phyloP scores from a whole-genome alignment of 2,113 vertebrate genomes.

The Takifugu flavidus region DNA sequence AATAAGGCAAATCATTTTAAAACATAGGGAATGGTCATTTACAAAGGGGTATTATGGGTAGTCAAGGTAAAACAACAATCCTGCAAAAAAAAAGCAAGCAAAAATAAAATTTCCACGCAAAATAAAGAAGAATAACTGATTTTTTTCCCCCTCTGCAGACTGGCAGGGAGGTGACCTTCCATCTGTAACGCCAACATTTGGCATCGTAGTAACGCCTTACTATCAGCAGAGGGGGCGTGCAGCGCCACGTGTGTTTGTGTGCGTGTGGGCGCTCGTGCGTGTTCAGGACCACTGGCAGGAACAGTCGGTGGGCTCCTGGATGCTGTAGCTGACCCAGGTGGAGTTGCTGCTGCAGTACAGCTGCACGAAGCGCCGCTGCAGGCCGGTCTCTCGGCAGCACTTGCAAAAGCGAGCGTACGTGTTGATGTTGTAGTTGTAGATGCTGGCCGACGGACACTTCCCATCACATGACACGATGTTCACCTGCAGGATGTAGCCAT shows the following conservation, averaged over 20 bases:
- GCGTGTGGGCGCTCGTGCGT: conserved; percentile 1
- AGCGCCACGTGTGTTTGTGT: conserved; percentile 10
- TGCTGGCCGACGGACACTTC: conserved; percentile 95
- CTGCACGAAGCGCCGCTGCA: conserved; percentile 88
- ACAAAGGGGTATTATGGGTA: conserved; percentile 41
- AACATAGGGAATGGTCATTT: conserved; percentile 49
- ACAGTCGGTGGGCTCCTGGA: conserved; percentile 97
- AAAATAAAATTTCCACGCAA: not conserved
- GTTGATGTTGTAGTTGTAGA: conserved; percentile 99
- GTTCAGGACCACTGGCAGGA: conserved; percentile 95
- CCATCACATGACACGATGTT: conserved; percentile 97
- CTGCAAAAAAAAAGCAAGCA: not conserved
- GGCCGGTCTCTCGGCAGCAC: conserved; percentile 92
- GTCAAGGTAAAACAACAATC: conserved; percentile 12
- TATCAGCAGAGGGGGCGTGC: conserved; percentile 33
- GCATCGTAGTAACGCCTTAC: conserved; percentile 27
- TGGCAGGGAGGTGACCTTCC: too few relatives aligned
- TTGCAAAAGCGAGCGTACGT: conserved; percentile 96
- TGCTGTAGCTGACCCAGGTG: conserved; percentile 91
- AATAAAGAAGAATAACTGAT: not conserved
- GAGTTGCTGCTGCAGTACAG: conserved; percentile 91
- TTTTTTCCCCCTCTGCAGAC: not conserved
- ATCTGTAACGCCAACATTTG: too few relatives aligned
- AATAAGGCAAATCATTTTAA: conserved; percentile 37
- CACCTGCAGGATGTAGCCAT: conserved; percentile 73